Evolutionary conservation across 1,140 invertebrate species (phyloP).

Genomic region (Galendromus occidentalis): DNA sequence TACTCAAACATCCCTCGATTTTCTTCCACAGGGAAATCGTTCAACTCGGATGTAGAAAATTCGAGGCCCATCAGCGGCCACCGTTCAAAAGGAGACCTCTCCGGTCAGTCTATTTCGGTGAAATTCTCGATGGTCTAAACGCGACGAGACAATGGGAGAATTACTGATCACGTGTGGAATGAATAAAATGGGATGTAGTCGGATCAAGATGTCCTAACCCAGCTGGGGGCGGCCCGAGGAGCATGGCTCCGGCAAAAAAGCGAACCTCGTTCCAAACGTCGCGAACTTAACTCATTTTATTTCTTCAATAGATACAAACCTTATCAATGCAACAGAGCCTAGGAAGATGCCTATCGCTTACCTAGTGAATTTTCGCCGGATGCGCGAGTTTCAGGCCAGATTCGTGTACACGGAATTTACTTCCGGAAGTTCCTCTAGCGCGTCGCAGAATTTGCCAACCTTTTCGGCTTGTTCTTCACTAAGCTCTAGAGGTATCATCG

Average conservation of each 20-base stretch:
- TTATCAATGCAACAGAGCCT: too few species aligned
- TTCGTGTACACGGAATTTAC: background rate
- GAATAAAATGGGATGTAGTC: too few species aligned
- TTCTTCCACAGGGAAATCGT: slow-evolving; percentile 3
- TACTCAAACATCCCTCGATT: background rate
- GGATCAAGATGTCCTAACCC: too few species aligned
- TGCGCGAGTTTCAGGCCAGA: background rate
- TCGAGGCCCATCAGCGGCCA: background rate
- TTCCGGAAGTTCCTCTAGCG: background rate
- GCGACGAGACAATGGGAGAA: background rate
- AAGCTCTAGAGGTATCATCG: background rate
- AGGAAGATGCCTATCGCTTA: too few species aligned
- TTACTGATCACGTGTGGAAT: background rate
- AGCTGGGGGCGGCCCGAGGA: too few species aligned
- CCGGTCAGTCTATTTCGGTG: background rate
- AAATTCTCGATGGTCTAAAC: background rate
- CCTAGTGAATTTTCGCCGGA: too few species aligned
- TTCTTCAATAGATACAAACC: too few species aligned
- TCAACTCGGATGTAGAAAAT: background rate
- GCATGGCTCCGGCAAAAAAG: too few species aligned
- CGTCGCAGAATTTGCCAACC: background rate
- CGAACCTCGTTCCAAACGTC: too few species aligned
- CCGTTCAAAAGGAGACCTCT: background rate
- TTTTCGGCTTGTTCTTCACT: background rate
- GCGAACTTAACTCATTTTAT: too few species aligned